Percentiles rank a stretch among this genome's conserved stretches.
Conservation (phyloP, 2,888 invertebrate genomes). For the Acanthosepion pharaonis region DNA sequence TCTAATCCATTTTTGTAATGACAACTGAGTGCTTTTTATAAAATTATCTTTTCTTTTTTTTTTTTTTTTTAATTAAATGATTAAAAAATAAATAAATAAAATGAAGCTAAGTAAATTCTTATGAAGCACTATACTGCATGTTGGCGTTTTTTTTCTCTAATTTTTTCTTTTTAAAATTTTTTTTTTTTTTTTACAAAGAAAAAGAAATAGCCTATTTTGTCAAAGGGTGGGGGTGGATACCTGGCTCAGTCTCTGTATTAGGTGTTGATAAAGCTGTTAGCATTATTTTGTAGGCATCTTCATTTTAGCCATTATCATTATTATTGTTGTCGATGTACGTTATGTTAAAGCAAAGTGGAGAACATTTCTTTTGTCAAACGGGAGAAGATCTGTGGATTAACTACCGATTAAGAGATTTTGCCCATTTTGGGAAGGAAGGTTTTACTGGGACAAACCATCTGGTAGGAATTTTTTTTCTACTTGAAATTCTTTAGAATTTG, state of each 20-base stretch:
- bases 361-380: neutral
- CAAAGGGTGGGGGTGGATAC: neutral
- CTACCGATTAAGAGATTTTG: neutral
- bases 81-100: neutral
- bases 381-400: neutral
- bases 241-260: neutral
- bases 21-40: neutral
- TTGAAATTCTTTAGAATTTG: neutral
- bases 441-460: neutral
- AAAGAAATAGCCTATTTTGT: neutral
- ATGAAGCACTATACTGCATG: no score
- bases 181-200: neutral
- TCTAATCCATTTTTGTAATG: neutral
- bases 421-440: neutral
- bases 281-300: neutral
- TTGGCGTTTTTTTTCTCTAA: no score
- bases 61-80: conserved; percentile 17
- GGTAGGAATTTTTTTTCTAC: neutral
- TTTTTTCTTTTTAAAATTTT: no score
- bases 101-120: neutral
- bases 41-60: neutral
- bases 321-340: neutral
- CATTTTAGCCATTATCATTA: neutral
- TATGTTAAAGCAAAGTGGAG: neutral
- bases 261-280: neutral